Evolutionary conservation across 2,888 invertebrate genomes (phyloP).

Genomic region (Parnassius glacialis): DNA sequence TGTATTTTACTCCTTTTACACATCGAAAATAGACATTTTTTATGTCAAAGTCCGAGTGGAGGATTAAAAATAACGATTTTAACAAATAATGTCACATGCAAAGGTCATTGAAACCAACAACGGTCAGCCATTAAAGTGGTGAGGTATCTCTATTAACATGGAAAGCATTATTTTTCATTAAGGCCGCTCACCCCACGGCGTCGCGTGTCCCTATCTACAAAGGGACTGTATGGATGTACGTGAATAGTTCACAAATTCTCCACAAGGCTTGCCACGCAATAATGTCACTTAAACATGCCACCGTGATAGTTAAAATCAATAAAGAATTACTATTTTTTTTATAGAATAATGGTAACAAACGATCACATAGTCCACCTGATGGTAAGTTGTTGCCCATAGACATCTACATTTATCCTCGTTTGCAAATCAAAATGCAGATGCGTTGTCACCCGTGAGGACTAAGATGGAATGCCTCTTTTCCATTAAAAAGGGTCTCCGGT

Average conservation of each 20-base stretch:
- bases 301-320: conserved; percentile 28
- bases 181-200: conserved; percentile 30
- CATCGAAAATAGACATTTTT: too few species aligned
- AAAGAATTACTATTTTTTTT: conserved; percentile 33
- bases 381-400: too few species aligned
- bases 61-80: neutral
- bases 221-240: conserved; percentile 23
- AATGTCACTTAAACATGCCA: conserved; percentile 36
- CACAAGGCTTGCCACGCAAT: conserved; percentile 25
- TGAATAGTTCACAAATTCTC: conserved; percentile 34
- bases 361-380: too few species aligned
- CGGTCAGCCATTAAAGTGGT: conserved; percentile 20
- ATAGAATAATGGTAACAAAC: too few species aligned
- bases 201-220: conserved; percentile 33
- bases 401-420: too few species aligned
- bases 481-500: too few species aligned
- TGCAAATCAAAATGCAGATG: too few species aligned
- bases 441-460: too few species aligned
- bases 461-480: too few species aligned
- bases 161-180: conserved; percentile 38
- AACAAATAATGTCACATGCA: conserved; percentile 21
- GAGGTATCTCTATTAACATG: conserved; percentile 31
- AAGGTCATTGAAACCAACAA: conserved; percentile 26
- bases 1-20: too few species aligned
- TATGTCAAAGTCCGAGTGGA: too few species aligned